Evolutionary conservation across 1,140 invertebrate genomes (phyloP).

Genomic region (Artemia franciscana): DNA sequence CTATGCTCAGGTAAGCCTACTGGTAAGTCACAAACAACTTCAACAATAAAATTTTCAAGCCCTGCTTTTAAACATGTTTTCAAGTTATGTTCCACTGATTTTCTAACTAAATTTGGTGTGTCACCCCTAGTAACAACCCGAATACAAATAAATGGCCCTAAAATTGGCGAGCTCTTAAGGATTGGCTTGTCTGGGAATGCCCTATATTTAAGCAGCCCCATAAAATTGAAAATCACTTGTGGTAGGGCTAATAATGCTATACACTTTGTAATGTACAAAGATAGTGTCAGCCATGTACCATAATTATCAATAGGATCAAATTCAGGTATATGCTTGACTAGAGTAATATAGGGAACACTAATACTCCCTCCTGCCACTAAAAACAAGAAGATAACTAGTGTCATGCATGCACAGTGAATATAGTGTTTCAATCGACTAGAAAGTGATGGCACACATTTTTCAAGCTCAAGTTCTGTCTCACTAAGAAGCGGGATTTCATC

Average conservation of each 20-base stretch:
- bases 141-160: conserved; percentile 87
- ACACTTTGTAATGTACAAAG: conserved; percentile 53
- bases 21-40: conserved; percentile 85
- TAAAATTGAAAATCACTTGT: conserved; percentile 74
- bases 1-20: conserved; percentile 39
- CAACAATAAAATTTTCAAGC: conserved; percentile 85
- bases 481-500: background rate
- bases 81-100: conserved; percentile 71
- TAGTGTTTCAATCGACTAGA: background rate
- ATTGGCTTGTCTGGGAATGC: conserved; percentile 80
- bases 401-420: background rate
- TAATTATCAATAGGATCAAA: conserved; percentile 56
- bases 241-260: conserved; percentile 66
- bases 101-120: conserved; percentile 70
- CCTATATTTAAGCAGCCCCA: conserved; percentile 74
- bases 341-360: background rate
- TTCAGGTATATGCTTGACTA: background rate
- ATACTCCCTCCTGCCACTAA: background rate
- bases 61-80: conserved; percentile 68
- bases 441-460: background rate
- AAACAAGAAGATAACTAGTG: background rate
- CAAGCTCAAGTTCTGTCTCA: background rate
- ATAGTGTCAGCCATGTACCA: conserved; percentile 39
- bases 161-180: conserved; percentile 57
- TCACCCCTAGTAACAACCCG: conserved; percentile 84